A percentile compares a stretch with the other conserved stretches of the same genome.
These are phyloP conservation scores for Pomatorhinus ruficollis DNA, from an alignment of 2,113 vertebrate genomes.

Conservation along the genomic window DNA sequence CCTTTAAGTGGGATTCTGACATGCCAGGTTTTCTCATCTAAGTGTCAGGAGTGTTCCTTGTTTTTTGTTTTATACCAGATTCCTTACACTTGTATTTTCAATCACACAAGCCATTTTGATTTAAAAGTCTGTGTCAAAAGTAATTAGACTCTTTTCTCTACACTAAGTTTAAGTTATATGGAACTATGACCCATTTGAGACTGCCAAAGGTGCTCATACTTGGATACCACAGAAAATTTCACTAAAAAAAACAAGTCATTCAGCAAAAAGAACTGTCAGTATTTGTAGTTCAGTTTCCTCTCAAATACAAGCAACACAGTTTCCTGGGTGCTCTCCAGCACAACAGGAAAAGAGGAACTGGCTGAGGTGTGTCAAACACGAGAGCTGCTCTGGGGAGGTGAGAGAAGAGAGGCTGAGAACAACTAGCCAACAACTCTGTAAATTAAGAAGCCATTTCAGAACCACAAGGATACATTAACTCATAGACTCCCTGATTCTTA, in stretches of 20 bases:
- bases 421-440: not conserved
- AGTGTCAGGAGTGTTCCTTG: not conserved
- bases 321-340: not conserved
- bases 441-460: not conserved
- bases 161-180: not conserved
- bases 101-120: not conserved
- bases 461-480: not conserved
- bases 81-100: not conserved
- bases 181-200: not conserved
- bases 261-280: not conserved
- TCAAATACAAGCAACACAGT: not conserved
- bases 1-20: not conserved
- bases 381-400: not conserved
- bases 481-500: not conserved
- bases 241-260: not conserved
- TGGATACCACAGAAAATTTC: not conserved
- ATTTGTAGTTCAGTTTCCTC: not conserved
- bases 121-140: not conserved
- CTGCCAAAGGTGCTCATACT: not conserved
- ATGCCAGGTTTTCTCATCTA: not conserved
- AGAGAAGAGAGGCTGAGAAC: not conserved
- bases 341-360: not conserved
- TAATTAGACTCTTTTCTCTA: not conserved
- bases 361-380: not conserved
- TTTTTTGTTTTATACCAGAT: not conserved